Evolutionary conservation across 2,113 vertebrate genomes (phyloP), one percentile per base, ranked within the genome.

Genomic region (Xiphophorus hellerii): DNA sequence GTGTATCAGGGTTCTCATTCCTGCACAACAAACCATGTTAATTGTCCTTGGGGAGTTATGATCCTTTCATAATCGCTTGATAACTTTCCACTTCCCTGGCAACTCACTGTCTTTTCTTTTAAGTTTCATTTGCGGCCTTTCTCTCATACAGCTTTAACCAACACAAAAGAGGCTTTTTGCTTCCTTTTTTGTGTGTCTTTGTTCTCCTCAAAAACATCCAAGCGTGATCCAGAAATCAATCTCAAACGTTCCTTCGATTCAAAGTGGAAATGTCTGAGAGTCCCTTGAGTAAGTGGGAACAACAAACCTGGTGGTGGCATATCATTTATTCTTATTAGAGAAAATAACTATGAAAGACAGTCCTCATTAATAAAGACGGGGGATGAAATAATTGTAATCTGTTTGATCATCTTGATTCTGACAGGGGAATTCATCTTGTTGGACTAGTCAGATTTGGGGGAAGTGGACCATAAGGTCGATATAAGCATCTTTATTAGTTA

Each of bases 341-440:
- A 87, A 92, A 89, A 92, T 94, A 94, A 94, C 92, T 88, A 92
- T 94, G 93, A 95, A 94, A 94, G 94, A 95, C 94, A 95, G 93
- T 91, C 81, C 93, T 94, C 94, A 94, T 95, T 95, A 94, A 95
- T 95, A 94, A 94, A 93, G 92, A 94, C 83, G 90, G 89, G 87
- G 93, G 93, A 88, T 93, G 91, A 94, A 95, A 95, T 94, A 95
- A 95, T 94, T 94, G 94, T 94, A 94, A 94, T 95, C 91, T 95
- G 94, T 94, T 95, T 95, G 94, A 95, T 95, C 94, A 94, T 94
- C 93, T 94, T 90, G 91, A 93, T 86, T 81, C 90, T 95, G 94
- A 95, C 94, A 94, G 92, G 92, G 90, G 92, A 93, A 95, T 95
- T 94, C 83, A 95, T 95, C 94, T 95, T 95, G 90, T 88, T 37